phyloP scores from a whole-genome alignment of 2,888 invertebrate species.

The Pammene aurita region DNA sequence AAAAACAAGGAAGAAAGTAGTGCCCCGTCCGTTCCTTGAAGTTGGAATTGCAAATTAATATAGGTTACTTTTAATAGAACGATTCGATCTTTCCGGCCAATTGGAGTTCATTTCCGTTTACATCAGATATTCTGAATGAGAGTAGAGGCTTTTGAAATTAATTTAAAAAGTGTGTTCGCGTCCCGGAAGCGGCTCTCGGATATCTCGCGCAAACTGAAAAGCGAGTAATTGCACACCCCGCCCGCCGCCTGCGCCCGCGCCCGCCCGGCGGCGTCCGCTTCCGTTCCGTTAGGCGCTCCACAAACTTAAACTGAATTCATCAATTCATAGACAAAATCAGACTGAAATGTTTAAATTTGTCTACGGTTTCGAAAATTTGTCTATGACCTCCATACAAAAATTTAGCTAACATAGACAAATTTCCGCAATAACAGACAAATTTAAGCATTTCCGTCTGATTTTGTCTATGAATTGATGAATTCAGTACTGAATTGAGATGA shows the following conservation, averaged over 20 bases:
- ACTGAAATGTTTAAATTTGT: too few relatives aligned
- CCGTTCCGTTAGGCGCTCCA: too few relatives aligned
- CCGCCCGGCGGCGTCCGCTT: conserved; percentile 39
- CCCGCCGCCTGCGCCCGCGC: conserved; percentile 37
- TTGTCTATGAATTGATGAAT: too few relatives aligned
- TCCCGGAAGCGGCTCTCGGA: conserved; percentile 55
- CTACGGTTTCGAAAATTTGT: too few relatives aligned
- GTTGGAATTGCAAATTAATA: conserved; percentile 44
- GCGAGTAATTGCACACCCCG: conserved; percentile 47
- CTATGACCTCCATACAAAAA: too few relatives aligned
- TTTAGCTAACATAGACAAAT: too few relatives aligned
- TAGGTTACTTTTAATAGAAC: conserved; percentile 53
- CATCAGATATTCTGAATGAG: conserved; percentile 47
- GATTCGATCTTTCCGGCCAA: conserved; percentile 74
- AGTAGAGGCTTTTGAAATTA: conserved; percentile 56
- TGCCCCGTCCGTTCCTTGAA: conserved; percentile 12
- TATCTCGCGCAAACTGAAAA: conserved; percentile 49
- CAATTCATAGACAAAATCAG: too few relatives aligned
- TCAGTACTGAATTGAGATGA: too few relatives aligned
- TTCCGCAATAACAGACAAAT: too few relatives aligned
- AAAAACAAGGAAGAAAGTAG: not conserved
- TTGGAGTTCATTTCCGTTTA: conserved; percentile 55
- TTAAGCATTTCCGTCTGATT: too few relatives aligned
- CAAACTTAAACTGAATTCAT: too few relatives aligned
- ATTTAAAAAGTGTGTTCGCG: conserved; percentile 61